phyloP scores from a whole-genome alignment of 1,140 invertebrate genomes.

The Gonatopus flavifemur region DNA sequence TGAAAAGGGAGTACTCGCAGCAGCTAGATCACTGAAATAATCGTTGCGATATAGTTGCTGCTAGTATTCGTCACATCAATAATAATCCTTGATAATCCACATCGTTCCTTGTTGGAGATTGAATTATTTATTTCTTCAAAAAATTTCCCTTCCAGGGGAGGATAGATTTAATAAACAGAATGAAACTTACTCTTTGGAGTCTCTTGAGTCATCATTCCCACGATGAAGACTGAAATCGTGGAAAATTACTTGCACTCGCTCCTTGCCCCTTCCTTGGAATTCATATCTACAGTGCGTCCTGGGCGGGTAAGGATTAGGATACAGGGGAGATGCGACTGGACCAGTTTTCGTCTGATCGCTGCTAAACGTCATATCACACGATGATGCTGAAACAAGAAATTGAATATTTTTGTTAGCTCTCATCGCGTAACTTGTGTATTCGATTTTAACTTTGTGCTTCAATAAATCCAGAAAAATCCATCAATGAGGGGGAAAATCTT shows the following conservation, averaged over 20 bases:
- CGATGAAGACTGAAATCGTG: slow-evolving; percentile 72
- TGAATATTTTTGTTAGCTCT: too few relatives aligned
- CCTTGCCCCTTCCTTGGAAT: slow-evolving; percentile 79
- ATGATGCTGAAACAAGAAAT: slow-evolving; percentile 68
- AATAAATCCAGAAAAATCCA: too few relatives aligned
- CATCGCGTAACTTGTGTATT: too few relatives aligned
- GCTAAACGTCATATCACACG: slow-evolving; percentile 75
- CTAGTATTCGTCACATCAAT: too few relatives aligned
- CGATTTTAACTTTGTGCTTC: too few relatives aligned
- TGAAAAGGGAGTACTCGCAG: too few relatives aligned
- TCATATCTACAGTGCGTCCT: slow-evolving; percentile 80
- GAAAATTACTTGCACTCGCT: slow-evolving; percentile 76
- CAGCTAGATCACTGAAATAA: too few relatives aligned
- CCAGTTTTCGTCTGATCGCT: slow-evolving; percentile 82
- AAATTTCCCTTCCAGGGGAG: background rate
- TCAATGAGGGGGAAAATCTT: too few relatives aligned
- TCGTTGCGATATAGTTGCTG: too few relatives aligned
- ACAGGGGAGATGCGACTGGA: slow-evolving; percentile 75
- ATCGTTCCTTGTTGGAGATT: too few relatives aligned
- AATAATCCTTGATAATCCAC: too few relatives aligned
- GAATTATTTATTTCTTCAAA: too few relatives aligned
- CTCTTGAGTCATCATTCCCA: slow-evolving; percentile 61
- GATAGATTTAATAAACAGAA: background rate
- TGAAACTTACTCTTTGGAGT: slow-evolving; percentile 64
- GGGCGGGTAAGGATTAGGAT: slow-evolving; percentile 72